phyloP scores from a whole-genome alignment of 1,140 invertebrate species.

The Drosophila leontia region DNA sequence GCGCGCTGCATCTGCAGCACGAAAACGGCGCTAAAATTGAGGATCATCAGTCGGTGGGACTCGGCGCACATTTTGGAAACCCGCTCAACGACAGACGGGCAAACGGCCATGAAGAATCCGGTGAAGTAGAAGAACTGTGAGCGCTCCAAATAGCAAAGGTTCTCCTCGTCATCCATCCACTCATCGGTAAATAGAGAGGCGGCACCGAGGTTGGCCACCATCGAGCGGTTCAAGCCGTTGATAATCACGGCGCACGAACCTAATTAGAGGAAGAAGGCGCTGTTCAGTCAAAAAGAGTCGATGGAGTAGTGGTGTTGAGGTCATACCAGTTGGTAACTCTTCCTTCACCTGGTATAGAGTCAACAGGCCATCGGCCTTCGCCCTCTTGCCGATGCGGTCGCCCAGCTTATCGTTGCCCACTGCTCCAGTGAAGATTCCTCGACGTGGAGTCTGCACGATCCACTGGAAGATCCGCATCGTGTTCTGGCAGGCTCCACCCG shows the following conservation, averaged over 20 bases:
- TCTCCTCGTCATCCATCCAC: constrained; percentile 55
- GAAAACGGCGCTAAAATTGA: constrained; percentile 69
- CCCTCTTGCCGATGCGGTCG: constrained; percentile 92
- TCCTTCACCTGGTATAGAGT: constrained; percentile 92
- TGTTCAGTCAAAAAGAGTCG: no score
- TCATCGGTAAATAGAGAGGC: constrained; percentile 51
- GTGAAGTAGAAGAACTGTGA: constrained; percentile 57
- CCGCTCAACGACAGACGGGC: constrained; percentile 13
- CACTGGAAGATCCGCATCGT: constrained; percentile 96
- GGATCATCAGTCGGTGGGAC: constrained; percentile 27
- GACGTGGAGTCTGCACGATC: constrained; percentile 93
- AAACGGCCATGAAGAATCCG: constrained; percentile 67
- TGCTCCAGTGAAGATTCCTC: constrained; percentile 95
- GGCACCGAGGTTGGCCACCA: constrained; percentile 69
- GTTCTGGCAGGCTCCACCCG: constrained; percentile 98
- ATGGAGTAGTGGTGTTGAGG: background rate
- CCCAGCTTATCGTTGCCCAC: constrained; percentile 97
- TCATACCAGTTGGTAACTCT: constrained; percentile 88
- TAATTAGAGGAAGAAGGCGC: background rate
- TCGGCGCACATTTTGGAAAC: constrained; percentile 29
- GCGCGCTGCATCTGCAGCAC: constrained; percentile 48
- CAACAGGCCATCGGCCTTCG: constrained; percentile 92
- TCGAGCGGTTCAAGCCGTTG: constrained; percentile 38
- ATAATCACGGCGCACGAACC: constrained; percentile 95
- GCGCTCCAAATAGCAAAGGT: constrained; percentile 42